A percentile compares a stretch with the other conserved stretches of the same genome.
Conservation (phyloP, 2,888 invertebrate genomes). For the Saturnia japonica region DNA sequence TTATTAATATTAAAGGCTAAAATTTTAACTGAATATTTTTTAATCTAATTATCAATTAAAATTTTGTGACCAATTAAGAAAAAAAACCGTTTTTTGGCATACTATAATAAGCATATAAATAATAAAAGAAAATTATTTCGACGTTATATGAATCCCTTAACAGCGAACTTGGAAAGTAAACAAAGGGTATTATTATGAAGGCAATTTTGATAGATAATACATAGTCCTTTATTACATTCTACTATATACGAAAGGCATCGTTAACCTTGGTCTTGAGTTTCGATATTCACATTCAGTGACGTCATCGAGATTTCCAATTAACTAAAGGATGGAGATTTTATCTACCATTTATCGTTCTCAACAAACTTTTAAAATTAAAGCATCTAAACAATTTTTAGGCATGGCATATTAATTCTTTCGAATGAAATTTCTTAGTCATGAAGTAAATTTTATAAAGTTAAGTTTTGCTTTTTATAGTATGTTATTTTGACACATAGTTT, state of each 20-base stretch:
- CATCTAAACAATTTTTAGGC: constrained; percentile 32
- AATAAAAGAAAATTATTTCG: neutral
- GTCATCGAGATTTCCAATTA: constrained; percentile 53
- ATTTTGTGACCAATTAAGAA: too few species aligned
- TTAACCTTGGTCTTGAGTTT: constrained; percentile 16
- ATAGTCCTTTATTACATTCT: neutral
- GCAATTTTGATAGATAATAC: neutral
- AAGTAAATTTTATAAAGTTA: too few species aligned
- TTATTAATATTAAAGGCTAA: too few species aligned
- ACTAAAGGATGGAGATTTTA: constrained; percentile 47
- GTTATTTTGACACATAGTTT: too few species aligned
- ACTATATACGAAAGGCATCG: neutral
- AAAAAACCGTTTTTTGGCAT: too few species aligned
- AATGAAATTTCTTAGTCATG: too few species aligned
- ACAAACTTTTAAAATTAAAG: constrained; percentile 43
- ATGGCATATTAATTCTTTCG: too few species aligned
- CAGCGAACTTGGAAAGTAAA: neutral
- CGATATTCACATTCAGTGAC: constrained; percentile 30
- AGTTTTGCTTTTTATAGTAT: too few species aligned
- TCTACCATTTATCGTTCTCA: constrained; percentile 39
- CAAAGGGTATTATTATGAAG: neutral
- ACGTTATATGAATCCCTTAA: neutral
- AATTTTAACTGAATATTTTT: too few species aligned
- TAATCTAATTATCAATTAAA: too few species aligned
- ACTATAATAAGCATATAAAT: too few species aligned